These are phyloP conservation scores for Apaloderma vittatum DNA, from an alignment of 2,113 vertebrate species.

Conservation along the genomic window DNA sequence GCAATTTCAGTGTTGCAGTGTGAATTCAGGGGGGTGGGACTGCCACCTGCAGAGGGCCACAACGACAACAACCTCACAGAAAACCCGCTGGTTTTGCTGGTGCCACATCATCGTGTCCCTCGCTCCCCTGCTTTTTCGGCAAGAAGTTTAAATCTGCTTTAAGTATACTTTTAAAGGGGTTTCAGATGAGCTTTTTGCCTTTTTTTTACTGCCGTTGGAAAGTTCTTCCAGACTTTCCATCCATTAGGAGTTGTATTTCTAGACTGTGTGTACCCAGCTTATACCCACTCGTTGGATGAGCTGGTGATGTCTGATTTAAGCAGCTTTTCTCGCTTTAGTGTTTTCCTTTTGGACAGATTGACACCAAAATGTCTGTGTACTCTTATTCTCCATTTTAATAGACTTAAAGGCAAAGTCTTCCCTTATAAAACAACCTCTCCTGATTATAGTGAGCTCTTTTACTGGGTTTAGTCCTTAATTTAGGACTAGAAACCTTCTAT, in stretches of 20 bases:
- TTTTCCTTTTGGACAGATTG: background rate
- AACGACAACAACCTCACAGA: background rate
- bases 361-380: rapidly evolving
- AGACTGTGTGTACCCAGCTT: background rate
- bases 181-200: background rate
- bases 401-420: background rate
- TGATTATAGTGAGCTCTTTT: background rate
- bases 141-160: background rate
- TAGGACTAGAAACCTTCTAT: background rate
- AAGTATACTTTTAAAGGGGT: background rate
- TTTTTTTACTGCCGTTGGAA: background rate
- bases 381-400: background rate
- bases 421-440: background rate
- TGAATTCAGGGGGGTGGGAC: background rate
- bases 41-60: rapidly evolving
- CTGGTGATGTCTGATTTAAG: background rate
- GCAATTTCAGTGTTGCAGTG: rapidly evolving
- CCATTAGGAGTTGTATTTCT: background rate
- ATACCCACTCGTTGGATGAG: background rate
- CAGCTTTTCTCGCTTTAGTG: background rate
- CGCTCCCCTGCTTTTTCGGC: background rate
- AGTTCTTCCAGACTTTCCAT: background rate
- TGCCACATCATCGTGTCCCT: background rate
- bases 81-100: background rate
- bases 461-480: background rate